Conservation (phyloP, 2,113 vertebrate genomes). For the Chamaea fasciata region DNA sequence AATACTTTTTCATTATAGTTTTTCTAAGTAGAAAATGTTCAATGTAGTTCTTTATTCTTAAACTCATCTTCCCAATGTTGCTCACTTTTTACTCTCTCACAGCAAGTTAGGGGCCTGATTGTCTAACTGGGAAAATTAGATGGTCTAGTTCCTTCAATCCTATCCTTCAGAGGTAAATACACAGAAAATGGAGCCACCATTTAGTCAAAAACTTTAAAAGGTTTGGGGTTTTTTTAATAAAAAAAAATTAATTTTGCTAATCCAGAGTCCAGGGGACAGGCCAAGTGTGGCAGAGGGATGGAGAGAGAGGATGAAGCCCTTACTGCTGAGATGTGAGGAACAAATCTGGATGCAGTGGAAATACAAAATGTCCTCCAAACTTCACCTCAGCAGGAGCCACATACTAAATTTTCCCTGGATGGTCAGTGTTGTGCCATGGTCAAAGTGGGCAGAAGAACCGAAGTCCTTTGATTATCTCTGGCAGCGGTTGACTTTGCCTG, state of each 20-base stretch:
- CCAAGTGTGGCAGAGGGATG: neutral
- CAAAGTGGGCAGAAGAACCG: neutral
- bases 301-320: neutral
- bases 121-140: neutral
- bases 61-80: neutral
- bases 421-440: neutral
- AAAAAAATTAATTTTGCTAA: neutral
- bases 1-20: neutral
- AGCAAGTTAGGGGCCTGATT: neutral
- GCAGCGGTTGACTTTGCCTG: neutral
- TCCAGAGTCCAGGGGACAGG: neutral
- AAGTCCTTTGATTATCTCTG: neutral
- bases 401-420: neutral
- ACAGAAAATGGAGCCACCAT: neutral
- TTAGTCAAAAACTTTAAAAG: neutral
- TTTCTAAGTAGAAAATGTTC: neutral
- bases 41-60: neutral
- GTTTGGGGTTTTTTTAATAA: too few species aligned
- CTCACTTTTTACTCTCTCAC: neutral
- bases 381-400: neutral
- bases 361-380: neutral
- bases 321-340: neutral
- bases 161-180: neutral
- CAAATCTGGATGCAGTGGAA: neutral
- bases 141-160: neutral